These are phyloP conservation scores for Gorsachius goisagi DNA, from an alignment of 2,113 vertebrate genomes.

Conservation along the genomic window DNA sequence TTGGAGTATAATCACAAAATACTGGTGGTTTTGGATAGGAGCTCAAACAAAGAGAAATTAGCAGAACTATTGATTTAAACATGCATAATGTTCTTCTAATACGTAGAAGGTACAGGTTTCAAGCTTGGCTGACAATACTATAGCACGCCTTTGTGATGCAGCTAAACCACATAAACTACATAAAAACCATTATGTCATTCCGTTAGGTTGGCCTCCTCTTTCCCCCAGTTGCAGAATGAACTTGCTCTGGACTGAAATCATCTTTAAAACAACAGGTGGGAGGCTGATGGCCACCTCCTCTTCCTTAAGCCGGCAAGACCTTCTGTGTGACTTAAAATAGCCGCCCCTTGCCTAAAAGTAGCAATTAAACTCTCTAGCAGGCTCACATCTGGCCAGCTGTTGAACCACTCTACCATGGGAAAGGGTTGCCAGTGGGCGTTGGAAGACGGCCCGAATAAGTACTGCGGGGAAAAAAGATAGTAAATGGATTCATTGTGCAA, in stretches of 20 bases:
- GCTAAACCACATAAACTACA: not conserved
- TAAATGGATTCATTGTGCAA: not conserved
- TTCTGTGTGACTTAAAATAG: not conserved
- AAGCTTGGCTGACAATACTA: not conserved
- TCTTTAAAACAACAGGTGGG: not conserved
- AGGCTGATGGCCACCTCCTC: not conserved
- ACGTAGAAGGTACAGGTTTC: not conserved
- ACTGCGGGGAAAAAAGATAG: not conserved
- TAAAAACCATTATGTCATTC: not conserved
- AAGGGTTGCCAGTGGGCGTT: not conserved
- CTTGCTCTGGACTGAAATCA: not conserved
- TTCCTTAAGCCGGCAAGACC: not conserved
- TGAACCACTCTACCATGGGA: not conserved
- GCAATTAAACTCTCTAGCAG: not conserved
- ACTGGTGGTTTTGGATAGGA: not conserved
- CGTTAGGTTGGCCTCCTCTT: not conserved
- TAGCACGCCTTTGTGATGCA: not conserved
- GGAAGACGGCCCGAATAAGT: not conserved
- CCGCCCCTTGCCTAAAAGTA: not conserved
- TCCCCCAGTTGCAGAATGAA: not conserved
- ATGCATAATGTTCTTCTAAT: not conserved
- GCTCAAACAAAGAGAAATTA: not conserved
- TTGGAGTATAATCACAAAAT: not conserved
- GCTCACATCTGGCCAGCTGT: constrained; percentile 6
- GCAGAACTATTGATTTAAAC: not conserved